Base-by-base conservation (phyloP, 2,797 vertebrate species). In the Babyrousa celebensis region DNA sequence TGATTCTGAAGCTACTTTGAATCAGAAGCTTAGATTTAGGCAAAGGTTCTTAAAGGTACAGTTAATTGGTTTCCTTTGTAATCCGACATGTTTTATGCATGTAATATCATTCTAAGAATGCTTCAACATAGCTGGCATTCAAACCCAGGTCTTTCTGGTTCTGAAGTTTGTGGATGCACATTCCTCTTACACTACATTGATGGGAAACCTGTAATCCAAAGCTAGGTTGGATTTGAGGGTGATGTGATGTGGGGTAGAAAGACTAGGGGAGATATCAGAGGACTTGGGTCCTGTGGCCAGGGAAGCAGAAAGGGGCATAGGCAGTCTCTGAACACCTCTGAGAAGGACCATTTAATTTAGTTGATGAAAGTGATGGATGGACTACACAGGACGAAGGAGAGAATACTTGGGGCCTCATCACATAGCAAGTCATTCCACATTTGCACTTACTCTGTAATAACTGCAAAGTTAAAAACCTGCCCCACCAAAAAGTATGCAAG, bases 71-170 rank as follows among this genome's bases (percentile, higher is more conserved):
- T 95, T 95, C 16, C 17, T 89, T 95, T 77, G 18, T 70, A 32
- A 83, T 58, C 8, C 29, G 60, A 15, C 17, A 0, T 54, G 54
- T 71, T 91, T 91, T 90, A n/a, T 94, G 60, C 20, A 27, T 74
- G 2, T 78, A 83, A 96, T 90, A 48, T 95, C 43, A 83, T 96
- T 96, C 56, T 80, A 40, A 71, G 12, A 94, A 95, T 84, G 29
- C 27, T 63, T 80, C 14, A 78, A 0, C 21, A 63, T 60, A 91
- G 40, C 6, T 85, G 56, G 21, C 21, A 70, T 78, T 94, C 79
- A 96, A 43, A 58, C 60, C 25, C 18, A 71, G 36, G 67, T 87
- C n/a, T 93, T 60, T 85, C 17, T 87, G 43, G 52, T 65, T 90
- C 77, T 90, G 18, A 78, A 79, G n/a, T 83, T 82, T 68, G 60